Percentiles rank a stretch among this genome's conserved stretches.
Evolutionary conservation across 2,888 invertebrate species (phyloP).

Genomic region (Panorpa germanica): DNA sequence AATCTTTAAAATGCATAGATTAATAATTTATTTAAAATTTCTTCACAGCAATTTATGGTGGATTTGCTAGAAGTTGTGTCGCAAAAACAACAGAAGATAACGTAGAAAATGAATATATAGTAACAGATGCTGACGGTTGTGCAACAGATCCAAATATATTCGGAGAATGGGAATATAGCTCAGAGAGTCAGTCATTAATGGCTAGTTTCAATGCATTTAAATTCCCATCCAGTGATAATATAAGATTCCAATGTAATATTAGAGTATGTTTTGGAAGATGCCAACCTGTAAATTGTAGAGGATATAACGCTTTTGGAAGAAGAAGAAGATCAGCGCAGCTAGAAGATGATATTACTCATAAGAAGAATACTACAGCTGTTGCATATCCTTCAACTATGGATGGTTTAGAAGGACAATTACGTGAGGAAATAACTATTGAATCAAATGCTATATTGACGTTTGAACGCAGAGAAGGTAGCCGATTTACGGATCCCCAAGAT

Average conservation of each 20-base stretch:
- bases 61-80: conserved; percentile 82
- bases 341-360: conserved; percentile 26
- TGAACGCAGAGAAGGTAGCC: conserved; percentile 63
- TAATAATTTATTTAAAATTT: conserved; percentile 9
- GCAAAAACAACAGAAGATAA: conserved; percentile 83
- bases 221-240: conserved; percentile 86
- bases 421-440: conserved; percentile 84
- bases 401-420: conserved; percentile 55
- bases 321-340: conserved; percentile 50
- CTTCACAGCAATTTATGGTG: conserved; percentile 67
- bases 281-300: conserved; percentile 86
- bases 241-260: conserved; percentile 89
- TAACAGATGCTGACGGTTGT: conserved; percentile 86
- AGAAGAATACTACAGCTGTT: conserved; percentile 31
- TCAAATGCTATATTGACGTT: conserved; percentile 83
- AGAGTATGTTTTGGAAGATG: conserved; percentile 89
- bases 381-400: no score
- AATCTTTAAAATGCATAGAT: neutral
- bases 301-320: conserved; percentile 77
- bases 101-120: conserved; percentile 76
- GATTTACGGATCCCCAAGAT: conserved; percentile 59
- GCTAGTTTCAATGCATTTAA: conserved; percentile 89
- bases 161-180: conserved; percentile 82
- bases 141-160: conserved; percentile 85
- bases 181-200: conserved; percentile 64